Evolutionary conservation across 2,113 vertebrate genomes (phyloP), one percentile per base, ranked within the genome.

Genomic region (Macquaria ambigua): DNA sequence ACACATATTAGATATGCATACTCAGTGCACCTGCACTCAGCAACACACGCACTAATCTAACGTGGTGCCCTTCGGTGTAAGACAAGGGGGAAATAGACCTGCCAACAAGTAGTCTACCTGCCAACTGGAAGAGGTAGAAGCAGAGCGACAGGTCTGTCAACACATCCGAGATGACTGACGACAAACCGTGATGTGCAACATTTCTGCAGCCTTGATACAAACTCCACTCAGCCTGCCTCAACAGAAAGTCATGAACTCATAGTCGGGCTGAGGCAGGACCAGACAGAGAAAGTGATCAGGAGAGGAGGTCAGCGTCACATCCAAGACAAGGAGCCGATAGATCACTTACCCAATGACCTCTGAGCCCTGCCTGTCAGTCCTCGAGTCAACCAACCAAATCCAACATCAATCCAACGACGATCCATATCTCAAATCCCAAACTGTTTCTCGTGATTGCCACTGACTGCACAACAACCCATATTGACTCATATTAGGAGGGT

Each of bases 21-120:
- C 70, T 80, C 77, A 8, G 53, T 43, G 66, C 86, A 90, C 82
- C 83, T 86, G 79, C 81, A 69, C 52, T 71, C 87, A 77, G 37
- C 88, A 41, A 53, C 69, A 23, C 79, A 28, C n/a, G 28, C 69
- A 28, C 58, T 31, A 12, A 68, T 85, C 62, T 34, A 62, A 70
- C 21, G 28, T 37, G 83, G 34, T 70, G 83, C 83, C 83, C 68
- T 79, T 83, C 41, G 6, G 62, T 56, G 82, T 62, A 59, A 69
- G 74, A 82, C 71, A 28, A 72, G 72, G 66, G 64, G 86, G 84
- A 79, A 81, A 76, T 55, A 50, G 62, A 91, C 66, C 89, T 90
- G 93, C 87, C 85, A 90, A 81, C 90, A 62, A 53, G 84, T 73
- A 2, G 52, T 77, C 72, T 39, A 77, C 74, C 85, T 84, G 89